Evolutionary conservation across 2,888 invertebrate genomes (phyloP).

Genomic region (Microplitis manilae): DNA sequence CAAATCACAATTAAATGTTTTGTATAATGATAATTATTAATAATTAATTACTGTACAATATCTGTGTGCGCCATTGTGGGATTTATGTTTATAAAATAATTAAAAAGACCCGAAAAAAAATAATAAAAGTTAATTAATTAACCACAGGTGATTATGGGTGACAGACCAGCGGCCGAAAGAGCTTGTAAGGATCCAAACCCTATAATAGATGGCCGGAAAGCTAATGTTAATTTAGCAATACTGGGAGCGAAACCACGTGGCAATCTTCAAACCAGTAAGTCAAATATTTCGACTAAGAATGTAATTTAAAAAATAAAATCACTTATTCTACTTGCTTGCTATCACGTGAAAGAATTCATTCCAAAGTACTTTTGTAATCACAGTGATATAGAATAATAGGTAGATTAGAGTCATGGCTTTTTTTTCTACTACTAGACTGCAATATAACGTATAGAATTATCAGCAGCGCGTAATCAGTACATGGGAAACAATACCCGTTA

Average conservation of each 20-base stretch:
- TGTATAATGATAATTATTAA: background rate
- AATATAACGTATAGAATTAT: constrained; percentile 10
- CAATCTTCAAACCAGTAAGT: constrained; percentile 85
- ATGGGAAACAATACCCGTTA: constrained; percentile 20
- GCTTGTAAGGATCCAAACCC: constrained; percentile 99
- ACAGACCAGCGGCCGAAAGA: constrained; percentile 92
- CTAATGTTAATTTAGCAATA: constrained; percentile 97
- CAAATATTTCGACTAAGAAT: background rate
- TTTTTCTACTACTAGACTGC: constrained; percentile 4
- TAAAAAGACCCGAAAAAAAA: background rate
- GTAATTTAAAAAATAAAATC: too few relatives aligned
- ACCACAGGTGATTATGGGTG: constrained; percentile 96
- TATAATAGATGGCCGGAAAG: constrained; percentile 98
- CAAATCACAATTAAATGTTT: background rate
- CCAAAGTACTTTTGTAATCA: background rate
- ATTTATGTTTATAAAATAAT: background rate
- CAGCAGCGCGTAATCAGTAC: constrained; percentile 12
- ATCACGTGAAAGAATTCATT: constrained; percentile 15
- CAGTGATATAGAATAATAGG: constrained; percentile 28
- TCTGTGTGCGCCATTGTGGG: background rate
- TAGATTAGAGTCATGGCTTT: constrained; percentile 13
- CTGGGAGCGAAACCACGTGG: constrained; percentile 96
- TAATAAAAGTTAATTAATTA: background rate
- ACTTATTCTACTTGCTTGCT: constrained; percentile 9
- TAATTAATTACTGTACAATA: background rate